Percentiles rank a stretch among this genome's conserved stretches.
Conservation (phyloP, 2,888 invertebrate genomes). For the Subacronicta megacephala region DNA sequence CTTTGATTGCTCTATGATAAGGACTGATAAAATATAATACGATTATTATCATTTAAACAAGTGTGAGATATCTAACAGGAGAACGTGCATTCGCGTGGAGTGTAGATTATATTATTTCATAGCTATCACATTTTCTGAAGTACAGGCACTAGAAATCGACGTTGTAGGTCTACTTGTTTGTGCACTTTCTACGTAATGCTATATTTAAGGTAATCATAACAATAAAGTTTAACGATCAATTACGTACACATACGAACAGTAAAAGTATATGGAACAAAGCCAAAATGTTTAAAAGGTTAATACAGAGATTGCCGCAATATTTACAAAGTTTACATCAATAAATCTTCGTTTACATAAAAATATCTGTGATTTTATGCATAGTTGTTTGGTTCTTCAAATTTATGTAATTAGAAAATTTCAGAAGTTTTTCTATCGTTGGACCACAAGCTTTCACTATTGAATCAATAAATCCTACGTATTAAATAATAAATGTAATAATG, state of each 20-base stretch:
- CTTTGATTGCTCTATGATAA: slow-evolving; percentile 21
- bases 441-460: too few species aligned
- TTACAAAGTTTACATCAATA: slow-evolving; percentile 13
- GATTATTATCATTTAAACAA: slow-evolving; percentile 21
- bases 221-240: slow-evolving; percentile 62
- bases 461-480: too few species aligned
- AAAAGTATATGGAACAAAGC: slow-evolving; percentile 57
- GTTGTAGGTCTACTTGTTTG: slow-evolving; percentile 38
- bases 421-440: too few species aligned
- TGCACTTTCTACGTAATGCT: slow-evolving; percentile 43
- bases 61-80: slow-evolving; percentile 1
- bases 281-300: slow-evolving; percentile 53
- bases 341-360: too few species aligned
- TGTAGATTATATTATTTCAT: slow-evolving; percentile 6
- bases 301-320: slow-evolving; percentile 37
- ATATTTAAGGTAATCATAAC: slow-evolving; percentile 46
- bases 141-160: slow-evolving; percentile 26
- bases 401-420: too few species aligned
- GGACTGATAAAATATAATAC: slow-evolving; percentile 14
- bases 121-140: slow-evolving; percentile 15
- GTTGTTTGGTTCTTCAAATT: too few species aligned
- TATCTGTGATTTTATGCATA: too few species aligned
- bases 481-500: too few species aligned
- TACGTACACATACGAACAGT: slow-evolving; percentile 50
- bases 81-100: slow-evolving; percentile 8